These are phyloP conservation scores for Drosophila emarginata DNA, from an alignment of 2,888 invertebrate genomes.

Conservation along the genomic window DNA sequence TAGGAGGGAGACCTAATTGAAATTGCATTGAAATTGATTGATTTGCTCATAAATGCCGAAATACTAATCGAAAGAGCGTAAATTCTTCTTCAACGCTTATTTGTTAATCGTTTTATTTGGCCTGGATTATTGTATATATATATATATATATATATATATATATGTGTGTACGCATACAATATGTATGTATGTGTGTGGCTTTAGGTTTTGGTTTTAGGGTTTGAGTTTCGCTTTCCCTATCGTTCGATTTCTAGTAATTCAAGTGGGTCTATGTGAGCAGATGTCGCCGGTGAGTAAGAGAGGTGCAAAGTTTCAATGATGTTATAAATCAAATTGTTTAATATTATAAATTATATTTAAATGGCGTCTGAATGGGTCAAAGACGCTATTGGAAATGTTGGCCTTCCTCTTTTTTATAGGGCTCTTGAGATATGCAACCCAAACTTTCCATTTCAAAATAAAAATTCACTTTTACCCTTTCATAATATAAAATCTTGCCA, in stretches of 20 bases:
- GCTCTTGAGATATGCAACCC: neutral
- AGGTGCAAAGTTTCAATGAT: conserved; percentile 20
- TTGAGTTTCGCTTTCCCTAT: conserved; percentile 14
- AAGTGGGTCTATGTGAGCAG: conserved; percentile 22
- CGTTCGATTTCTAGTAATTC: conserved; percentile 44
- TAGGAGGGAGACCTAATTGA: conserved; percentile 65
- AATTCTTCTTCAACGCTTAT: conserved; percentile 19
- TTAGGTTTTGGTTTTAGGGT: no score
- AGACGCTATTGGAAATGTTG: conserved; percentile 19
- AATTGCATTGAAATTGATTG: conserved; percentile 78
- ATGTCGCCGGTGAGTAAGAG: conserved; percentile 12
- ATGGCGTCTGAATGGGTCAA: conserved; percentile 28
- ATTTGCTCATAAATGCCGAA: conserved; percentile 64
- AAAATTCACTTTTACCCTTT: no score
- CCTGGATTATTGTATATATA: conserved; percentile 11
- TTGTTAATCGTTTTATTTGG: conserved; percentile 67
- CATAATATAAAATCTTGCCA: neutral
- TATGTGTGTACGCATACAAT: neutral
- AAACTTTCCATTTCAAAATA: neutral
- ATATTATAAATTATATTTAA: conserved; percentile 40
- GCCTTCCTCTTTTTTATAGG: neutral
- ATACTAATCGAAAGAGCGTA: conserved; percentile 6
- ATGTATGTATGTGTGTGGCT: neutral
- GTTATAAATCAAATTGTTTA: conserved; percentile 31
- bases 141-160: no score